phyloP scores from a whole-genome alignment of 2,113 vertebrate genomes.

The Nycticebus coucang region DNA sequence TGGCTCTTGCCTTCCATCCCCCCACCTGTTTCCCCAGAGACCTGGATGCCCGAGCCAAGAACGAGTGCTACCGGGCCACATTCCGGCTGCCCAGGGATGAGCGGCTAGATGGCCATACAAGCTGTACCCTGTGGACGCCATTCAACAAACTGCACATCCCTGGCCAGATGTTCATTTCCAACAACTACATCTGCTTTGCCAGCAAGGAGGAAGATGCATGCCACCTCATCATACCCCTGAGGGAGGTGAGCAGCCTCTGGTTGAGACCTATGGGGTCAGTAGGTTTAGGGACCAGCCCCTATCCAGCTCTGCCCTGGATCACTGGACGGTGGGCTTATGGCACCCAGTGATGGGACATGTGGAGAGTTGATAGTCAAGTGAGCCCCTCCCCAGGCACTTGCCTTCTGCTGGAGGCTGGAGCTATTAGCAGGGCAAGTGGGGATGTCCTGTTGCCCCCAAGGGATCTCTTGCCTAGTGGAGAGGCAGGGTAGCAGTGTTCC shows the following conservation, averaged over 20 bases:
- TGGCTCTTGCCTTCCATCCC: background rate
- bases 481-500: background rate
- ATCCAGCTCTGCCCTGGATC: background rate
- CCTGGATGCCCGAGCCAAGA: slow-evolving; percentile 96
- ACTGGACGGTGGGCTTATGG: background rate
- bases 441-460: background rate
- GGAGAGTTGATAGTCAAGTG: background rate
- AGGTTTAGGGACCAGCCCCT: background rate
- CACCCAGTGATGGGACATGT: background rate
- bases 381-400: background rate
- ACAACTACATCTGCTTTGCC: slow-evolving; percentile 98
- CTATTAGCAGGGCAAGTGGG: background rate
- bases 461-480: background rate
- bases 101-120: slow-evolving; percentile 95
- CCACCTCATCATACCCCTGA: slow-evolving; percentile 96
- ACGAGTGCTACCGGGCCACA: slow-evolving; percentile 93
- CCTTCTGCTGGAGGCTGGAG: background rate
- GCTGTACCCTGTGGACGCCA: slow-evolving; percentile 97
- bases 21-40: slow-evolving; percentile 86
- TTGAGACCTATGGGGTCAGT: background rate
- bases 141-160: slow-evolving; percentile 97
- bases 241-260: slow-evolving; percentile 89
- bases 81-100: slow-evolving; percentile 95
- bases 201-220: slow-evolving; percentile 95
- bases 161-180: slow-evolving; percentile 98